Evolutionary conservation across 2,113 vertebrate genomes (phyloP).

Genomic region (Monopterus albus): DNA sequence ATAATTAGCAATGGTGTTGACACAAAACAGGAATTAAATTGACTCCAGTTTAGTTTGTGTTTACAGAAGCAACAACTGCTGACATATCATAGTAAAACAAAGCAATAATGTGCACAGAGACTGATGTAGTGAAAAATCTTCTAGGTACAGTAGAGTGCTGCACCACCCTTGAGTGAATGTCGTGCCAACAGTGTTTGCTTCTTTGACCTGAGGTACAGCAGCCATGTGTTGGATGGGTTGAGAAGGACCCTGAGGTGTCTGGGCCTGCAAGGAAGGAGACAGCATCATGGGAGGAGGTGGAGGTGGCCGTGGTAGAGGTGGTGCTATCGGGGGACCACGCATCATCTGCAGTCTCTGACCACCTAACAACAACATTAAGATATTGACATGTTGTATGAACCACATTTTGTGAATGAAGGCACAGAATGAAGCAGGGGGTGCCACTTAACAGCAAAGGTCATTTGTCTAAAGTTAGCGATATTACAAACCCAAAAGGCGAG

Average conservation of each 20-base stretch:
- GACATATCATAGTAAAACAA: background rate
- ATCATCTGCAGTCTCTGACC: conserved; percentile 80
- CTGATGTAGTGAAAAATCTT: background rate
- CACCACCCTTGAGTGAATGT: background rate
- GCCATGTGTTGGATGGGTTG: conserved; percentile 70
- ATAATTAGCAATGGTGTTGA: background rate
- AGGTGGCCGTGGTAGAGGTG: conserved; percentile 87
- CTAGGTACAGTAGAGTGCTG: too few relatives aligned
- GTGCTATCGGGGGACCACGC: conserved; percentile 85
- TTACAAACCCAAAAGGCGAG: too few relatives aligned
- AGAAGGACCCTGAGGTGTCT: conserved; percentile 32
- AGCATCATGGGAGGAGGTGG: conserved; percentile 90
- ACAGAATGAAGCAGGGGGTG: too few relatives aligned
- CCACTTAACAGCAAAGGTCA: too few relatives aligned
- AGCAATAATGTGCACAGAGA: background rate
- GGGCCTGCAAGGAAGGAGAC: conserved; percentile 84
- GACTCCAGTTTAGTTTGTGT: too few relatives aligned
- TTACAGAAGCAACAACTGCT: background rate
- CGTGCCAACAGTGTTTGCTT: background rate
- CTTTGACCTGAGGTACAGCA: conserved; percentile 67
- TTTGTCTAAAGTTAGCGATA: too few relatives aligned
- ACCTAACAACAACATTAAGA: conserved; percentile 43
- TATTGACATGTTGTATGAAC: background rate
- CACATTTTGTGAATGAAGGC: background rate
- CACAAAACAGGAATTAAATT: background rate